phyloP scores from a whole-genome alignment of 1,140 invertebrate genomes.

The Parapsyche elsis region DNA sequence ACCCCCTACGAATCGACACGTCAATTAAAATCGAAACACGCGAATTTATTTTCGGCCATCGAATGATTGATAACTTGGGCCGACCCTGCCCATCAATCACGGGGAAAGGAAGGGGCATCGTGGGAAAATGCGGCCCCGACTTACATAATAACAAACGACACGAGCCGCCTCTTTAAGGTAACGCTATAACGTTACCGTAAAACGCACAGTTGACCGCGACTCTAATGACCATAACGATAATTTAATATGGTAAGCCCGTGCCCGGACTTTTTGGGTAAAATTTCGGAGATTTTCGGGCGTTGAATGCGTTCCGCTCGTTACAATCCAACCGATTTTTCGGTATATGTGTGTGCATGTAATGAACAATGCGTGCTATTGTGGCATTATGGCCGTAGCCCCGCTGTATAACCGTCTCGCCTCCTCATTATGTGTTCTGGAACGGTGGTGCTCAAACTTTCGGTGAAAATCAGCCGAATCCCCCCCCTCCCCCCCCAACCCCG shows the following conservation, averaged over 20 bases:
- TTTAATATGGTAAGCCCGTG: neutral
- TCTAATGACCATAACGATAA: constrained; percentile 5
- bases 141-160: constrained; percentile 8
- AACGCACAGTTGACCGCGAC: neutral
- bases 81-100: constrained; percentile 14
- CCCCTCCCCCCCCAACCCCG: no score
- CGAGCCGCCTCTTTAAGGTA: neutral
- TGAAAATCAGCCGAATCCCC: no score
- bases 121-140: neutral
- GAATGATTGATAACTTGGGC: constrained; percentile 12
- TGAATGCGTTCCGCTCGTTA: neutral
- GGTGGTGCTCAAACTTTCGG: constrained; percentile 12
- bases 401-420: constrained; percentile 5
- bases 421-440: constrained; percentile 3
- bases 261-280: neutral
- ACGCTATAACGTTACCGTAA: no score
- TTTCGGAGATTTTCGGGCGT: neutral
- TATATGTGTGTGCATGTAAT: neutral
- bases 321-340: neutral
- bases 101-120: neutral
- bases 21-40: neutral
- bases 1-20: no score
- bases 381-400: constrained; percentile 19
- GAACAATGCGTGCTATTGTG: constrained; percentile 31
- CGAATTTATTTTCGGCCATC: constrained; percentile 19